Evolutionary conservation across 2,113 vertebrate species (phyloP), one percentile per base, ranked within the genome.

Genomic region (Nothocercus julius): DNA sequence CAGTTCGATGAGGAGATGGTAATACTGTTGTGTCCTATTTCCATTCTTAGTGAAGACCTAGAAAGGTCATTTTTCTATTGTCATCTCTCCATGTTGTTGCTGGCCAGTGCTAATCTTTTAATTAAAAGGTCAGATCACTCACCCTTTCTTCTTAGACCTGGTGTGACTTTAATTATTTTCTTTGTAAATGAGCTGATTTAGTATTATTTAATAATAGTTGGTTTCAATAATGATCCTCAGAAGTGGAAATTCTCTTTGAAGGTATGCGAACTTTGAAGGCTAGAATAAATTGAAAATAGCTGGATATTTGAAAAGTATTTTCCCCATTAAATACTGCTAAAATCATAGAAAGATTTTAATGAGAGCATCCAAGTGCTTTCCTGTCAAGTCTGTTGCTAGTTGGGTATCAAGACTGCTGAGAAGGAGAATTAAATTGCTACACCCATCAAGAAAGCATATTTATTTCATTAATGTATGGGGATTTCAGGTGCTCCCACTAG

Each of bases 121-220:
- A 97, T 97, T 97, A 97, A 97, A 97, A 98, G 97, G 96, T 97
- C 96, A 96, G n/a, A 92, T 96, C 89, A 78, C 82, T 96, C 95
- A 97, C 84, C 58, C 89, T 96, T 32, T 95, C 74, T 51, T 70
- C 80, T 89, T 89, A 56, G 42, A 85, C 49, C 28, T 82, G 53
- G 9, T 68, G 67, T 94, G 92, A 97, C 89, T 97, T 96, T 61
- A 92, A 96, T 97, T 95, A 94, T 97, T 97, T 97, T 97, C 84
- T 95, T 97, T 97, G 75, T 53, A 94, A 96, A 96, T 82, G 62
- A 95, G 69, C 49, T 67, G 45, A 92, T 94, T 94, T 92, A 95
- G 68, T 90, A 87, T 92, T 96, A 94, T 96, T 96, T 96, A 97
- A 96, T 95, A 95, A 91, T 93, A 47, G 17, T 93, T 47, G 20